A percentile compares a stretch with the other conserved stretches of the same genome.
Conservation (phyloP, 2,888 invertebrate species). For the Orthosia incerta region DNA sequence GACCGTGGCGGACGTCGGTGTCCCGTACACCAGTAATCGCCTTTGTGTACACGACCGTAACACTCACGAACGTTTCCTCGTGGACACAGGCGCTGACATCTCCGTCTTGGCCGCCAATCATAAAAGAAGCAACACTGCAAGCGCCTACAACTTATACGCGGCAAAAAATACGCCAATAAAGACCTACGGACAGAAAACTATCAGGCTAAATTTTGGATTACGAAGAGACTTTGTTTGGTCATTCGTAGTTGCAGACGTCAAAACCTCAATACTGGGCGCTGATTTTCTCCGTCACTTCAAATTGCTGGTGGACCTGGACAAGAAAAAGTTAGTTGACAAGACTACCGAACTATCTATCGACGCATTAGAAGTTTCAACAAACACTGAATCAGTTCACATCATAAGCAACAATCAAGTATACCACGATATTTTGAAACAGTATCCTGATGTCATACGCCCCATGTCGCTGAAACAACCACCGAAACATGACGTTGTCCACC, state of each 20-base stretch:
- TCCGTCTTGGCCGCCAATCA: no score
- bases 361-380: neutral
- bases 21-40: conserved; percentile 31
- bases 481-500: conserved; percentile 15
- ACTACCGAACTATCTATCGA: conserved; percentile 8
- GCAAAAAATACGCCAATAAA: no score
- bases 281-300: no score
- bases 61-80: conserved; percentile 41
- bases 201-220: no score
- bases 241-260: no score
- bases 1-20: conserved; percentile 55
- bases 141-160: no score
- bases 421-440: conserved; percentile 6
- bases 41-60: conserved; percentile 47
- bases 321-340: conserved; percentile 9
- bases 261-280: no score
- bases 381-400: neutral
- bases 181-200: no score
- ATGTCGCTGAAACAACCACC: conserved; percentile 9
- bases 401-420: conserved; percentile 1
- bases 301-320: neutral
- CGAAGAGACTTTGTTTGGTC: no score
- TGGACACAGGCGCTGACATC: neutral
- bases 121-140: no score
- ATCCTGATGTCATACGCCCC: conserved; percentile 11